Base-by-base conservation (phyloP, 2,888 invertebrate genomes). In the Drosophila mettleri region DNA sequence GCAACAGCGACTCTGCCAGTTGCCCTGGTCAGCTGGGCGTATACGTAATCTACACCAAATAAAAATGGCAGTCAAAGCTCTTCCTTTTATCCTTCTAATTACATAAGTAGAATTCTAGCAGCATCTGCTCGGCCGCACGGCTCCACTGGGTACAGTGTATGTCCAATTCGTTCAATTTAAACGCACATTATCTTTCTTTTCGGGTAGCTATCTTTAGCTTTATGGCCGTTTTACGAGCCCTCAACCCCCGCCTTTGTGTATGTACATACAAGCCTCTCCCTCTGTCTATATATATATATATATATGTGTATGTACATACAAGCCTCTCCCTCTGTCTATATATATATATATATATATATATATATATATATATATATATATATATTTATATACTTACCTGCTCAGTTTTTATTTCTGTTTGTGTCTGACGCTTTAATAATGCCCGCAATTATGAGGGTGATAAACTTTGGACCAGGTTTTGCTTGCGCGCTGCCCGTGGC, bases 371-470 rank as follows among this genome's bases (percentile, higher is more conserved):
- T 48, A 29, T n/a, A 10, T 3, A 3, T 33, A 22, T 29, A n/a
- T 36, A 4, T 24, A 4, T 31, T 12, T 24, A 18, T 48, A 34
- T n/a, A 48, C 24, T 16, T 36, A 33, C 33, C 18, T 33, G 24
- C 33, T 18, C 58, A 57, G 66, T 60, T 65, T 67, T 66, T 54
- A 49, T 68, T 62, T 29, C 51, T 55, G 58, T 60, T 66, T 75
- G 55, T 59, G 70, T 78, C 83, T 78, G 80, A 51, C 80, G 54
- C 69, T 80, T 80, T 78, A 74, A 83, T 88, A 78, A 80, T 60
- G 69, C 58, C 53, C 48, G 51, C 81, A 86, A 86, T 86, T 86
- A 88, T 88, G 71, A 76, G 70, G 84, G 81, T 52, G 67, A 78
- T 86, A 88, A 88, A 83, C 64, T 74, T 49, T 60, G 64, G 67